Evolutionary conservation across 1,140 invertebrate species (phyloP), one percentile per base, ranked within the genome.

Genomic region (Megathymus violae): DNA sequence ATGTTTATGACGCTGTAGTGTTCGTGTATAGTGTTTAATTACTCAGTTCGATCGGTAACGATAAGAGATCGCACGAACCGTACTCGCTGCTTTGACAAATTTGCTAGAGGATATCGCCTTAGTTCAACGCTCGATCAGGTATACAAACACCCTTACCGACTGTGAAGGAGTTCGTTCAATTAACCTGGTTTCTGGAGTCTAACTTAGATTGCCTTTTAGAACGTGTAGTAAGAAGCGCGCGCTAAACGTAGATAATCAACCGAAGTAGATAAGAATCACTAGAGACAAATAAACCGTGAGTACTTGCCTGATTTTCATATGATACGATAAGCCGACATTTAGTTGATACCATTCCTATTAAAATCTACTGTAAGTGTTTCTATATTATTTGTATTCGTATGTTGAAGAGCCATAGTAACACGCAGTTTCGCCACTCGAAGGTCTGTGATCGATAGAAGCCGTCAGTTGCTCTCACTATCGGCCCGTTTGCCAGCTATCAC

Each of bases 171-270:
- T 9, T 31, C 9, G 27, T 46, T 46, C 43, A 46, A 46, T 46
- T 46, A 46, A 22, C 43, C 43, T 46, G 10, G 43, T 46, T 46
- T 17, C 40, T 15, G 15, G 19, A 46, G 19, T 46, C 17, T 9
- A 46, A 22, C 43, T 46, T 43, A 43, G 17, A 46, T 46, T 46
- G 43, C 17, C 19, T 46, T 43, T 31, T 31, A 4, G 27, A 31
- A 7, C 27, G 4, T 31, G 27, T 31, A 31, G 19, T 22, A 22
- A 4, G 27, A 9, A 7, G 27, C 9, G 27, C 9, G 9, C 2
- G 19, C 19, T 9, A 1, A 9, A 7, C 27, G 27, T 31, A 31
- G 9, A 9, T 31, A 9, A 31, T 31, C 4, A 9, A 31, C 19
- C 5, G 19, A 22, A n/a, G n/a, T n/a, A n/a, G n/a, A n/a, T n/a